Evolutionary conservation across 2,113 vertebrate species (phyloP), one percentile per base, ranked within the genome.

Genomic region (Hucho hucho): DNA sequence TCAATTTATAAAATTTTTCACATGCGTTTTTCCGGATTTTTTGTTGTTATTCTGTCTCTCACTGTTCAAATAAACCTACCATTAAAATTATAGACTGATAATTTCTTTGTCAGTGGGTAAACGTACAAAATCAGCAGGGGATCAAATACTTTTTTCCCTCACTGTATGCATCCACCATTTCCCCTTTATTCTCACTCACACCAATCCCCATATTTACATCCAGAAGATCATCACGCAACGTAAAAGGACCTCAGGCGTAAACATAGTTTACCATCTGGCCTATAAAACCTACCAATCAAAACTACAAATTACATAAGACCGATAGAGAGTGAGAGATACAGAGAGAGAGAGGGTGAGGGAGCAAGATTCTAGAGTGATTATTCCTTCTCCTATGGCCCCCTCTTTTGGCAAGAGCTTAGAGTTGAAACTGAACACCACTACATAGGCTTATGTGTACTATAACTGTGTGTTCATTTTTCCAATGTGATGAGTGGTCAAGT

Each of bases 301-400:
- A 56, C 47, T 14, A 49, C 58, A 46, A 32, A 18, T 22, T 9
- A 32, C 20, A 32, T 20, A 24, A 69, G 37, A 46, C 29, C n/a
- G 20, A n/a, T 12, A 53, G 20, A 29, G 25, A 43, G 18, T 12
- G 28, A 13, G 26, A 58, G 56, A 72, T 13, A 46, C 28, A 49
- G 72, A 56, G 25, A 53, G 46, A 66, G 32, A 22, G 64, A 32
- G 56, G 32, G 59, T 26, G 18, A 73, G 71, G 24, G 25, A 43
- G 71, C 61, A n/a, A 22, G 53, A 64, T 43, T 43, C 37, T 18
- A 64, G 64, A 47, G 68, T n/a, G 6, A n/a, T 73, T 18, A 69
- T 70, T 74, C 13, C 76, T 86, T 83, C 80, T 80, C 75, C 80
- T 84, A 86, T 82, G 76, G 88, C 89, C n/a, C 89, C 90, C 85